Conservation (phyloP, 2,797 vertebrate genomes). For the Antennarius maculatus region DNA sequence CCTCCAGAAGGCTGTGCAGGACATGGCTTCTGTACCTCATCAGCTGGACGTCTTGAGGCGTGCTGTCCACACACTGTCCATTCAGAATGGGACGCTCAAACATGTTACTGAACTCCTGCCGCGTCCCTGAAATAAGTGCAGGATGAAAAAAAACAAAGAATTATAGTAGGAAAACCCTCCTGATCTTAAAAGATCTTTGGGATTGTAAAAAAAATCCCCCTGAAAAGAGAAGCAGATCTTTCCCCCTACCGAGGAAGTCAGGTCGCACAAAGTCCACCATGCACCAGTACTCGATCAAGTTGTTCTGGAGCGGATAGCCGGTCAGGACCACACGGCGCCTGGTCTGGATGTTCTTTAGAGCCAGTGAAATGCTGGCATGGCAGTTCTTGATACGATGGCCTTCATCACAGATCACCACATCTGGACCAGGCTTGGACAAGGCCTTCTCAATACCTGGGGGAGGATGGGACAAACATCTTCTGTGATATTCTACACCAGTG, state of each 20-base stretch:
- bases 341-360: slow-evolving; percentile 94
- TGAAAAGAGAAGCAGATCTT: slow-evolving; percentile 56
- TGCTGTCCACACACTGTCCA: slow-evolving; percentile 97
- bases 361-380: slow-evolving; percentile 96
- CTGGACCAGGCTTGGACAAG: slow-evolving; percentile 91
- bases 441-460: slow-evolving; percentile 91
- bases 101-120: slow-evolving; percentile 99
- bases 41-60: slow-evolving; percentile 91
- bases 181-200: not conserved
- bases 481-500: not conserved
- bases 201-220: not conserved
- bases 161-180: not conserved
- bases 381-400: slow-evolving; percentile 99
- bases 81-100: slow-evolving; percentile 97
- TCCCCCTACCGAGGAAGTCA: slow-evolving; percentile 89
- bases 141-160: not conserved
- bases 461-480: not conserved
- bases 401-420: slow-evolving; percentile 97
- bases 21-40: slow-evolving; percentile 98
- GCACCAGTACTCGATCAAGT: slow-evolving; percentile 98
- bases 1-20: slow-evolving; percentile 94
- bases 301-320: slow-evolving; percentile 98
- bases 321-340: slow-evolving; percentile 91
- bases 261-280: slow-evolving; percentile 99
- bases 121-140: slow-evolving; percentile 79